A percentile compares a stretch with the other conserved stretches of the same genome.
These are phyloP conservation scores for Orthonyx spaldingii DNA, from an alignment of 2,113 vertebrate species.

Conservation along the genomic window DNA sequence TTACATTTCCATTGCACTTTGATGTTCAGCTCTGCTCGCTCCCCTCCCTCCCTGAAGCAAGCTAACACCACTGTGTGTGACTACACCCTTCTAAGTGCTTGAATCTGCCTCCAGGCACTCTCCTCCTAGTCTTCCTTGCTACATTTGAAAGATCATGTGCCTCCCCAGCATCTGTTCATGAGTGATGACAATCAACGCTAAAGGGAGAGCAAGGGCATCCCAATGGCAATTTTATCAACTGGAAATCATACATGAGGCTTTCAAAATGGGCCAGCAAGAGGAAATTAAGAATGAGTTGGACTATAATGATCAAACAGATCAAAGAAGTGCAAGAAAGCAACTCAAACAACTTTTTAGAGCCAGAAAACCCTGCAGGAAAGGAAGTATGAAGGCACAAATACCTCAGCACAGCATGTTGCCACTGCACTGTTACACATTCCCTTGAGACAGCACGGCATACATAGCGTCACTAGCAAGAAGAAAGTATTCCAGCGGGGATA, in stretches of 20 bases:
- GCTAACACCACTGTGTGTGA: background rate
- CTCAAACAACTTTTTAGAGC: background rate
- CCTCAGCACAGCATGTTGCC: background rate
- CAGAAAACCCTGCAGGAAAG: background rate
- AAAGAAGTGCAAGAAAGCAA: background rate
- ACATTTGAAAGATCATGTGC: slow-evolving; percentile 32
- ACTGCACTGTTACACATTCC: background rate
- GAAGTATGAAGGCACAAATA: background rate
- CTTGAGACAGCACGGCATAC: background rate
- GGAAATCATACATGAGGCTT: background rate
- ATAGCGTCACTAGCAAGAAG: background rate
- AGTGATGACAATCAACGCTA: background rate
- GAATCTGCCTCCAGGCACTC: slow-evolving; percentile 38
- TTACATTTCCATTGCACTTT: slow-evolving; percentile 66
- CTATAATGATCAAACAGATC: background rate
- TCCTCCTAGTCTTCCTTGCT: background rate
- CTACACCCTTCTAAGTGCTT: slow-evolving; percentile 30
- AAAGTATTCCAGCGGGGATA: background rate
- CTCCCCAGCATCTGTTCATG: background rate
- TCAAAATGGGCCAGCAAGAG: background rate
- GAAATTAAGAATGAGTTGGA: background rate
- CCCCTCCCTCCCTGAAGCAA: background rate
- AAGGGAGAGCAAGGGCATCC: slow-evolving; percentile 8
- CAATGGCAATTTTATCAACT: slow-evolving; percentile 15
- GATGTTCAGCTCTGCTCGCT: slow-evolving; percentile 42